Conservation (phyloP, 1,140 invertebrate genomes). For the Conus ventricosus region DNA sequence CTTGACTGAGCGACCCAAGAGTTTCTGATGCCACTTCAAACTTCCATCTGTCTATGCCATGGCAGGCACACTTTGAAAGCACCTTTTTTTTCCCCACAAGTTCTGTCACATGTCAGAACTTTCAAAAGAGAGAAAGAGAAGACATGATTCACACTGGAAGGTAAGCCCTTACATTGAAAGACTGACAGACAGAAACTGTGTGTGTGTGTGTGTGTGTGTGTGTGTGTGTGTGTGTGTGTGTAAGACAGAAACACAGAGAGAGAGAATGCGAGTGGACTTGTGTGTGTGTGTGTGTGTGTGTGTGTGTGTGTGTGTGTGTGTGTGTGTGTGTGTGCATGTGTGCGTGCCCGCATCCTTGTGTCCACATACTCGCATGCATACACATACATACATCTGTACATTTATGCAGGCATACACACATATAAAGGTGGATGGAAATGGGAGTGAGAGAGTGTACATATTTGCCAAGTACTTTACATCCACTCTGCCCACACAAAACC, state of each 20-base stretch:
- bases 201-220: background rate
- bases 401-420: background rate
- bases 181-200: background rate
- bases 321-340: background rate
- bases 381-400: background rate
- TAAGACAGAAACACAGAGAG: too few relatives aligned
- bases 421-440: too few relatives aligned
- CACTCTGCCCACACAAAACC: too few relatives aligned
- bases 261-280: too few relatives aligned
- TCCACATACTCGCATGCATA: background rate
- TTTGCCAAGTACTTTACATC: too few relatives aligned
- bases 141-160: background rate
- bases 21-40: conserved; percentile 3
- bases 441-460: too few relatives aligned
- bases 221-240: background rate
- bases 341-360: background rate
- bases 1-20: background rate
- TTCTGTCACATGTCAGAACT: background rate
- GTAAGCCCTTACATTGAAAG: background rate
- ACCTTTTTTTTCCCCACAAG: background rate
- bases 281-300: too few relatives aligned
- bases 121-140: background rate
- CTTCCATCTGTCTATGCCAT: conserved; percentile 8
- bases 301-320: too few relatives aligned
- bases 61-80: background rate